Evolutionary conservation across 2,888 invertebrate species (phyloP), one percentile per base, ranked within the genome.

Genomic region (Callosobruchus maculatus): DNA sequence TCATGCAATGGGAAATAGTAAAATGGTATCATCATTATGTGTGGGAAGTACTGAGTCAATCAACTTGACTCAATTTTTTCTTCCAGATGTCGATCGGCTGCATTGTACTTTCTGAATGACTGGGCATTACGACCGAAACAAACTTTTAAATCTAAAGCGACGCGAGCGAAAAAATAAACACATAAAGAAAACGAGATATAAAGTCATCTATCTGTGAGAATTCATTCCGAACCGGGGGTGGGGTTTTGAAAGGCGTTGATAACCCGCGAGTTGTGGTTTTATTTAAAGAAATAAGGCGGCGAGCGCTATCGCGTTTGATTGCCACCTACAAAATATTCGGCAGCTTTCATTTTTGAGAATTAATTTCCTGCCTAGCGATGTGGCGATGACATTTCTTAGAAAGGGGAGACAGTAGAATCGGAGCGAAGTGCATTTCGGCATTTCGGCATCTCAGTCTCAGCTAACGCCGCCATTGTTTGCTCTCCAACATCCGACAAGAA

Each of bases 311-410:
- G 22, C 67, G 71, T 79, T 83, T 83, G 86, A 86, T 86, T 86
- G 85, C 84, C 83, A 82, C 81, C 82, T 81, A 82, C 82, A 82
- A 78, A 71, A 67, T 18, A 21, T 20, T 66, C 84, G 85, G 84
- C 85, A 85, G 86, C 86, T 86, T 87, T 87, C 87, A 86, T 87
- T 88, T 88, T 88, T 87, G 86, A 86, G 85, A 87, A 87, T 87
- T 88, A 88, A 88, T 88, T 88, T 88, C 88, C 88, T 87, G 88
- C 86, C 85, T 49, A 49, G 49, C 49, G 49, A 49, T 49, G 49
- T 13, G 49, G 49, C 49, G 49, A 49, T 49, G 82, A 86, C 83
- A 87, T 87, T 88, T 87, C 87, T 87, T 87, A 87, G 86, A 82
- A 86, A 84, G 85, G 86, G 85, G 86, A 84, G 85, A 84, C 84